Evolutionary conservation across 2,113 vertebrate genomes (phyloP).

Genomic region (Planiliza haematocheilus): DNA sequence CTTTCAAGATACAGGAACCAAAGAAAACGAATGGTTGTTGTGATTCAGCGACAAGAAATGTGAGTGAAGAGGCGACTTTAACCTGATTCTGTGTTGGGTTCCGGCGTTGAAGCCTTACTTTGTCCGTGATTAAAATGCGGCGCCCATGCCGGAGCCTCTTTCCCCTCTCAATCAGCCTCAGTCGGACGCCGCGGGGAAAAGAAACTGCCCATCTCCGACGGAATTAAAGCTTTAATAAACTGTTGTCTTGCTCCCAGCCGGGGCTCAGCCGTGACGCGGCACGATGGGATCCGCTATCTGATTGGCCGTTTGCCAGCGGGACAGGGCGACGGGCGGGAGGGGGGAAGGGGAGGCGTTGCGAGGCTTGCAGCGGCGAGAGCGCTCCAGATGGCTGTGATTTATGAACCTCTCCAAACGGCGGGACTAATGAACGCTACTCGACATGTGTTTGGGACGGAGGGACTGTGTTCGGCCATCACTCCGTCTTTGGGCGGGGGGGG

Average conservation of each 20-base stretch:
- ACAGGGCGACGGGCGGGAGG: not conserved
- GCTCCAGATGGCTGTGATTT: constrained; percentile 73
- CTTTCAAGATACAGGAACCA: no score
- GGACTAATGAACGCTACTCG: constrained; percentile 62
- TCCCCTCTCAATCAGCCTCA: not conserved
- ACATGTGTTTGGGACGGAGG: constrained; percentile 69
- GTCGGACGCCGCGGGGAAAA: not conserved
- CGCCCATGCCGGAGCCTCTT: not conserved
- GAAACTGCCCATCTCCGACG: not conserved
- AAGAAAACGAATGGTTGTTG: no score
- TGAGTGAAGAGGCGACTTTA: no score
- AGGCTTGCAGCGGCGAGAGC: constrained; percentile 22
- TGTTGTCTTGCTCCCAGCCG: constrained; percentile 8
- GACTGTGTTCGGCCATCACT: constrained; percentile 53
- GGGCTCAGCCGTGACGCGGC: constrained; percentile 22
- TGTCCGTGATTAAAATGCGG: constrained; percentile 26
- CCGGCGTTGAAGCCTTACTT: not conserved
- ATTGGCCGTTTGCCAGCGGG: constrained; percentile 54
- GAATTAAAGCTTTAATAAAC: constrained; percentile 26
- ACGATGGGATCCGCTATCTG: constrained; percentile 33
- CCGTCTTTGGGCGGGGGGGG: constrained; percentile 36
- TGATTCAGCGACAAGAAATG: no score
- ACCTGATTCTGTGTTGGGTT: no score
- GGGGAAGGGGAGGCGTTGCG: not conserved
- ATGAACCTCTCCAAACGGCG: constrained; percentile 57